These are phyloP conservation scores for Drosophila nr. medialis DNA, from an alignment of 2,888 invertebrate species.

Conservation along the genomic window DNA sequence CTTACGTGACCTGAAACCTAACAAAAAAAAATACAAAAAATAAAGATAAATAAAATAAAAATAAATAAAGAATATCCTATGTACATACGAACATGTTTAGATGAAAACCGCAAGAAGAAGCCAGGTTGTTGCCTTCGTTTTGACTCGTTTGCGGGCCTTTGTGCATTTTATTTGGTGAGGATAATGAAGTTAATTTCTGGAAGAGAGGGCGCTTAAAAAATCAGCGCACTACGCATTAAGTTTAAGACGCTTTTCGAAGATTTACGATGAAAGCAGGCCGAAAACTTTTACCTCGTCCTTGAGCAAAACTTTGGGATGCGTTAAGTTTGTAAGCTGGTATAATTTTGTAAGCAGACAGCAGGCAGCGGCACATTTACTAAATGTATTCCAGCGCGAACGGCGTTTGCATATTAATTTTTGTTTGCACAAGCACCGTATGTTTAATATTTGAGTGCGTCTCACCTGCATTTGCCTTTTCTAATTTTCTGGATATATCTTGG, in stretches of 20 bases:
- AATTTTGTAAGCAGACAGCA: constrained; percentile 32
- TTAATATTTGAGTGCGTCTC: constrained; percentile 45
- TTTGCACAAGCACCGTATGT: constrained; percentile 39
- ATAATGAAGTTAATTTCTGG: constrained; percentile 75
- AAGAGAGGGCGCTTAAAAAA: constrained; percentile 49
- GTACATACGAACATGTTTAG: constrained; percentile 16
- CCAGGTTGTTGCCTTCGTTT: neutral
- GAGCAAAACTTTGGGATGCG: constrained; percentile 69
- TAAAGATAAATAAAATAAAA: neutral
- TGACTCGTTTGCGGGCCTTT: constrained; percentile 12
- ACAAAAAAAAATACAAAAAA: constrained; percentile 22
- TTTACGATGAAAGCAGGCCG: constrained; percentile 47
- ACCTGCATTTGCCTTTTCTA: constrained; percentile 40
- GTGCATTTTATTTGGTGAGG: constrained; percentile 51
- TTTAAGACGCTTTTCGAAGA: constrained; percentile 57
- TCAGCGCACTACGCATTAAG: constrained; percentile 49
- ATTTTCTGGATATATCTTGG: constrained; percentile 22
- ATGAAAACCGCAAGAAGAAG: constrained; percentile 47
- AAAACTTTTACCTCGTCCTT: constrained; percentile 45
- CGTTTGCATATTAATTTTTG: constrained; percentile 72
- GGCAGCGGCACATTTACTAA: constrained; percentile 56
- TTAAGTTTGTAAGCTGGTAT: constrained; percentile 70
- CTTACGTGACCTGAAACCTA: constrained; percentile 72
- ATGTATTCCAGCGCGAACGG: constrained; percentile 56
- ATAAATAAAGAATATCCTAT: neutral